Evolutionary conservation across 2,888 invertebrate genomes (phyloP).

Genomic region (Erannis defoliaria): DNA sequence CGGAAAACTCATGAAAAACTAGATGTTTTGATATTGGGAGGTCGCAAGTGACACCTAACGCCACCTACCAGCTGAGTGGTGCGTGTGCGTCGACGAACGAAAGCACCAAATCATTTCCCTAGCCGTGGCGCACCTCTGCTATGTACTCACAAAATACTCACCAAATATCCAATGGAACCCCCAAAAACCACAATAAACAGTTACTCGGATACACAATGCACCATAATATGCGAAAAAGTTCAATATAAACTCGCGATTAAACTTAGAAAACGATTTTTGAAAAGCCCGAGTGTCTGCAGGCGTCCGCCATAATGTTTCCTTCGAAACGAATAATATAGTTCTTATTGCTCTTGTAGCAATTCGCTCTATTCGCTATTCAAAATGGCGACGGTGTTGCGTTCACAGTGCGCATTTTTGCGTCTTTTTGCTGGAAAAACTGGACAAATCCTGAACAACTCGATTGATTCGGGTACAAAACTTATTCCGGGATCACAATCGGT

Average conservation of each 20-base stretch:
- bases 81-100: constrained; percentile 86
- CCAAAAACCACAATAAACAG: constrained; percentile 84
- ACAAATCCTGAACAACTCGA: constrained; percentile 81
- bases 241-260: constrained; percentile 85
- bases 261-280: constrained; percentile 87
- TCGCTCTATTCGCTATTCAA: constrained; percentile 87
- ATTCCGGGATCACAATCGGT: constrained; percentile 78
- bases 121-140: constrained; percentile 86
- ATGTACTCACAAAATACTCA: constrained; percentile 86
- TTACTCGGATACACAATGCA: constrained; percentile 81
- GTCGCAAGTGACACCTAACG: constrained; percentile 79
- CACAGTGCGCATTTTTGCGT: constrained; percentile 82
- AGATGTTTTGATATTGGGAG: constrained; percentile 79
- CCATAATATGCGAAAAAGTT: constrained; percentile 86
- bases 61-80: constrained; percentile 86
- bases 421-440: constrained; percentile 81
- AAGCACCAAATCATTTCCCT: constrained; percentile 88
- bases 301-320: constrained; percentile 88
- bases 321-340: constrained; percentile 87
- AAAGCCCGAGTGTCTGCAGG: constrained; percentile 86
- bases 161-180: constrained; percentile 79
- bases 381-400: constrained; percentile 86
- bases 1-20: constrained; percentile 86
- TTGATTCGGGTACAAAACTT: constrained; percentile 76
- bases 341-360: constrained; percentile 86